A percentile compares a stretch with the other conserved stretches of the same genome.
Conservation (phyloP, 2,113 vertebrate species). For the Lasiurus borealis region DNA sequence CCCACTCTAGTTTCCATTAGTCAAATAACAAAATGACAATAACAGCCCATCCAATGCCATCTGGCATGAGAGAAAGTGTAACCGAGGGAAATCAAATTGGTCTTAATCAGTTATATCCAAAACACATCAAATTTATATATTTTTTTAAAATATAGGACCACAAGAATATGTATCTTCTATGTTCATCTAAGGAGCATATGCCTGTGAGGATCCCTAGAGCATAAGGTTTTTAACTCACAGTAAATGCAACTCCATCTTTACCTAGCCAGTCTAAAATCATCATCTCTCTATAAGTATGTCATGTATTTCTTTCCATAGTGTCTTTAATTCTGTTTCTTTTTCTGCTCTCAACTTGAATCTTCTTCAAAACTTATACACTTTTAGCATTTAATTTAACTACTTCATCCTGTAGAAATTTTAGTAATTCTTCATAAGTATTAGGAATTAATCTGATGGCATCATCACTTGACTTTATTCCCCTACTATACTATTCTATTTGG, state of each 20-base stretch:
- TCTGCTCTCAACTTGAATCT: neutral
- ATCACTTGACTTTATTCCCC: neutral
- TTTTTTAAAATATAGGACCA: neutral
- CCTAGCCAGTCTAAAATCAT: neutral
- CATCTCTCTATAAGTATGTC: too few relatives aligned
- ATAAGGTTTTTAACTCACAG: neutral
- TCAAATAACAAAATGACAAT: neutral
- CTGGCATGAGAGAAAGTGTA: neutral
- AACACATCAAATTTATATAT: neutral
- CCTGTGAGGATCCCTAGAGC: neutral
- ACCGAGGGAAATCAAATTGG: neutral
- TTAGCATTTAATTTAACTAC: neutral
- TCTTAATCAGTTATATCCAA: neutral
- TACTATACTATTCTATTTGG: neutral
- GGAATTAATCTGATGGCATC: neutral
- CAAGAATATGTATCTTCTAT: neutral
- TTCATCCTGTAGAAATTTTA: neutral
- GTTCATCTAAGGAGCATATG: neutral
- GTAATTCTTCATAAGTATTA: neutral
- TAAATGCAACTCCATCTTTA: neutral
- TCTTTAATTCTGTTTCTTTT: neutral
- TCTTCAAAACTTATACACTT: neutral
- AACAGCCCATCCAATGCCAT: neutral
- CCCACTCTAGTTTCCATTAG: neutral
- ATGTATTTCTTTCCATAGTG: neutral